Base-by-base conservation (phyloP, 2,888 invertebrate genomes). In the Dyspetes luteomarginatus region DNA sequence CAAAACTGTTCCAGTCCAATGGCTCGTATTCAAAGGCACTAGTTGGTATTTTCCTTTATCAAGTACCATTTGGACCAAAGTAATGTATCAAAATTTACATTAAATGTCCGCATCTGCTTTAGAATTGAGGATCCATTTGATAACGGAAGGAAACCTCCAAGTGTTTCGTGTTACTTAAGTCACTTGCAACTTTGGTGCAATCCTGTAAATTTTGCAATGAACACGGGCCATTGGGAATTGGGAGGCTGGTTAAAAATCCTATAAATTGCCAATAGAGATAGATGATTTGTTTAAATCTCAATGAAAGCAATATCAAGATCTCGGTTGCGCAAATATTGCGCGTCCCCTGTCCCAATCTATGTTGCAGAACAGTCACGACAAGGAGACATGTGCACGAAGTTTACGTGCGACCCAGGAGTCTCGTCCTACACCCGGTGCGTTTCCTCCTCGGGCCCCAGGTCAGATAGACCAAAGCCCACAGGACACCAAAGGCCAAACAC, bases 361-460 rank as follows among this genome's bases (percentile, higher is more conserved):
- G 85, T 91, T 91, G 77, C 90, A 92, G 92, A 91, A 91, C 87
- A 89, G 90, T 76, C 89, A 89, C 88, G 94, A 94, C 88, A 92
- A 88, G 82, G 90, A 91, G 86, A 88, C 87, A 89, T 91, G 92
- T 83, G 89, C 91, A 81, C 87, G 89, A 83, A 90, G 89, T 75
- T 86, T 92, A 55, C 90, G 89, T 43, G 89, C 88, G 82, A 87
- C 89, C 50, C 91, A 91, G 84, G 88, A 91, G 28, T 88, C 89
- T 78, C 89, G 91, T 72, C 90, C 90, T 60, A 89, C 94, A 86
- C 93, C 93, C 83, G 94, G 93, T 90, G 94, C 94, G 91, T 94
- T 93, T 92, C 93, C 85, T 89, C 93, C 89, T 76, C 91, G 83
- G 90, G 93, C 88, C 26, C 88, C 88, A 64, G 85, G 41, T 52